A percentile compares a stretch with the other conserved stretches of the same genome.
Evolutionary conservation across 1,140 invertebrate genomes (phyloP).

Genomic region (Periplaneta americana): DNA sequence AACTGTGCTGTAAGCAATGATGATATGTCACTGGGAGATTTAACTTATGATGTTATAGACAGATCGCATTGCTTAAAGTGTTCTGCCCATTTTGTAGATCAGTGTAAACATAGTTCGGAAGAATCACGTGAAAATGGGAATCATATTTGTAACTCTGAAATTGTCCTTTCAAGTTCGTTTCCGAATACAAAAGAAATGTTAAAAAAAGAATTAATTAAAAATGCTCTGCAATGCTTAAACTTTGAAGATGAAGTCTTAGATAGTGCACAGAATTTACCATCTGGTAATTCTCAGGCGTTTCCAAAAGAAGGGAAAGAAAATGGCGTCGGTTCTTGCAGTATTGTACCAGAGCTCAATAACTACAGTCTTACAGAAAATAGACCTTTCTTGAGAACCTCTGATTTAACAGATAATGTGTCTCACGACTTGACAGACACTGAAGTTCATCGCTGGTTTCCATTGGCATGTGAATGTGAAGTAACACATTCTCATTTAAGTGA

Average conservation of each 20-base stretch:
- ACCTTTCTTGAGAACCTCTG: neutral
- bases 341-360: neutral
- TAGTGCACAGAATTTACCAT: neutral
- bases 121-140: neutral
- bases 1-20: neutral
- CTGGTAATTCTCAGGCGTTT: neutral
- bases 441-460: neutral
- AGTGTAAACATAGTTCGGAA: neutral
- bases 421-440: neutral
- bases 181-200: neutral
- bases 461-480: neutral
- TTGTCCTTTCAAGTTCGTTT: neutral
- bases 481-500: neutral
- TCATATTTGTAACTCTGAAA: neutral
- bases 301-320: neutral
- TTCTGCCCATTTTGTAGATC: neutral
- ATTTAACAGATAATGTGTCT: neutral
- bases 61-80: neutral
- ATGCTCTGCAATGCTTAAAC: neutral
- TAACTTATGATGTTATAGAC: neutral
- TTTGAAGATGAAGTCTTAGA: neutral
- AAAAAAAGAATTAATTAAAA: neutral
- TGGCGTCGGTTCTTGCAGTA: neutral
- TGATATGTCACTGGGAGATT: neutral
- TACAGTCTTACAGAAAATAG: neutral